Percentiles rank a stretch among this genome's conserved stretches.
phyloP scores from a whole-genome alignment of 2,113 vertebrate species.

The Ictalurus furcatus region DNA sequence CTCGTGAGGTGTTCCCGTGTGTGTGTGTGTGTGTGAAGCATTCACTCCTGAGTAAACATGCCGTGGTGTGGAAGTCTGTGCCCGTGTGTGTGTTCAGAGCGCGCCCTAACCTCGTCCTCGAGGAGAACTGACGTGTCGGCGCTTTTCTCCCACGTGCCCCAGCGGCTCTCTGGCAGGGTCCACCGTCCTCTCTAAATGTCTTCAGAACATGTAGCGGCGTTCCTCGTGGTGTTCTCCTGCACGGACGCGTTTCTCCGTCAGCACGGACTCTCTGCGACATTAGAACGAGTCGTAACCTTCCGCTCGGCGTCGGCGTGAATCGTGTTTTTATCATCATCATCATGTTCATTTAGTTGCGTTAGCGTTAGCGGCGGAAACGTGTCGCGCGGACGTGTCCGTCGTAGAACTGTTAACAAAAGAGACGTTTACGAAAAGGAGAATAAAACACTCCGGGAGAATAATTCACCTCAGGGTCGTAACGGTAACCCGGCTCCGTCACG shows the following conservation, averaged over 20 bases:
- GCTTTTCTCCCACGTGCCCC: not conserved
- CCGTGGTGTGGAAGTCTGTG: not conserved
- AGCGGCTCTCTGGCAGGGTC: not conserved
- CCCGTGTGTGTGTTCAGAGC: not conserved
- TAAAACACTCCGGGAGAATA: too few species aligned
- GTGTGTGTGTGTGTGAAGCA: not conserved
- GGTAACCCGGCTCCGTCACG: too few species aligned
- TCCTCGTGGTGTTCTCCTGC: not conserved
- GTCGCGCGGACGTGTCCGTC: not conserved
- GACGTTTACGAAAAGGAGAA: too few species aligned
- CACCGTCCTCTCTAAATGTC: slow-evolving; percentile 11
- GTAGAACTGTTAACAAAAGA: not conserved
- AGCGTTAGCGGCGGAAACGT: too few species aligned
- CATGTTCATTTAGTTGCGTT: not conserved
- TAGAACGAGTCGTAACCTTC: not conserved
- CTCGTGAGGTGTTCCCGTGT: not conserved
- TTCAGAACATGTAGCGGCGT: not conserved
- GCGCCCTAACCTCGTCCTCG: slow-evolving; percentile 2
- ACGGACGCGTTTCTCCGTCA: not conserved
- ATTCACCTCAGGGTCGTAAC: too few species aligned
- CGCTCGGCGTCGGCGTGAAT: not conserved
- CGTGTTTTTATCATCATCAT: not conserved
- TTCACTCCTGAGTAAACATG: slow-evolving; percentile 9
- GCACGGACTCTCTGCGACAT: not conserved
- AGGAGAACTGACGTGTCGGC: slow-evolving; percentile 27